A percentile compares a stretch with the other conserved stretches of the same genome.
Evolutionary conservation across 2,113 vertebrate species (phyloP).

Genomic region (Cettia cetti): DNA sequence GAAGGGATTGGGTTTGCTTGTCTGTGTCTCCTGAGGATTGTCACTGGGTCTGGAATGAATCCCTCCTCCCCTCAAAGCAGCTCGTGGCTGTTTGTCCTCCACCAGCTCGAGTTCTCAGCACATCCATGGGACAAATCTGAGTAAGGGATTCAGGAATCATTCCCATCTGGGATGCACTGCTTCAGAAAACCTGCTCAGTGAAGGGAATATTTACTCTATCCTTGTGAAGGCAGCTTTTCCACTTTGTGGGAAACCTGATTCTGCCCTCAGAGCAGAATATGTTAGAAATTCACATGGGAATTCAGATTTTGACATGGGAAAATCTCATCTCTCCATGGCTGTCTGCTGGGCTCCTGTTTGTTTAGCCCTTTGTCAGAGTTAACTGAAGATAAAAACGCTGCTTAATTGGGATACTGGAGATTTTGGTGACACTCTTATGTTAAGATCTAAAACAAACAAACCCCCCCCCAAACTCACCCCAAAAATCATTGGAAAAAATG

Average conservation of each 20-base stretch:
- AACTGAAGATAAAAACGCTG: not conserved
- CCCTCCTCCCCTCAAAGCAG: not conserved
- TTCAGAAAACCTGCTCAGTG: fast-evolving
- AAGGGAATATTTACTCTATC: not conserved
- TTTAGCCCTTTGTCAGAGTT: not conserved
- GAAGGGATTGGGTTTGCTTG: not conserved
- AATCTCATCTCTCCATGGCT: not conserved
- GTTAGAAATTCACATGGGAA: not conserved
- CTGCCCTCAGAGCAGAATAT: not conserved
- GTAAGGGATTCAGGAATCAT: not conserved
- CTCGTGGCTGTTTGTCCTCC: not conserved
- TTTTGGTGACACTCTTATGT: not conserved
- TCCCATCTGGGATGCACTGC: not conserved
- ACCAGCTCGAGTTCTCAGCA: not conserved
- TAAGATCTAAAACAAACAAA: not conserved
- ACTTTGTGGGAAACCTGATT: not conserved
- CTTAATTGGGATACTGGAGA: not conserved
- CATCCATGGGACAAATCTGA: not conserved
- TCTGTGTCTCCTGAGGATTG: not conserved
- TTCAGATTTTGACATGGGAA: not conserved
- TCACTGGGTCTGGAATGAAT: not conserved
- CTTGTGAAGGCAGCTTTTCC: not conserved
- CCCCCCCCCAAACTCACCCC: not conserved
- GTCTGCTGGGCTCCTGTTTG: not conserved
- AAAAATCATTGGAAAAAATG: not conserved